Percentiles rank a stretch among this genome's conserved stretches.
Conservation (phyloP, 2,888 invertebrate species). For the Lutraria lutraria region DNA sequence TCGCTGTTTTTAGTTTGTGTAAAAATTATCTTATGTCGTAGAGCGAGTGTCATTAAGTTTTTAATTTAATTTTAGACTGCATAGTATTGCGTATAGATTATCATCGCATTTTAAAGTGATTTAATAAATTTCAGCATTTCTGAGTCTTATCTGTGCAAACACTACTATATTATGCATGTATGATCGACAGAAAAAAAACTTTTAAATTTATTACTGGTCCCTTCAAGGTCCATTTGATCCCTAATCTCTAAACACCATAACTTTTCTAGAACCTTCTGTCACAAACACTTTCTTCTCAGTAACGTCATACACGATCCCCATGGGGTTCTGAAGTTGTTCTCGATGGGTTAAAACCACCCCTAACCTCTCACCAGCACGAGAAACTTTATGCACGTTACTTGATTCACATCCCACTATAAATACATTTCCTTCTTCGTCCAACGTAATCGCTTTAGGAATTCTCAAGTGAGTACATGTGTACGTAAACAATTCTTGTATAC, state of each 20-base stretch:
- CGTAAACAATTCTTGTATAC: constrained; percentile 43
- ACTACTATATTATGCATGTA: too few species aligned
- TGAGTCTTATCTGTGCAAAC: too few species aligned
- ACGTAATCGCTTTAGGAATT: constrained; percentile 60
- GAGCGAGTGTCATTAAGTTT: too few species aligned
- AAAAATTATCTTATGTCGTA: too few species aligned
- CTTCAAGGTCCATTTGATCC: background rate
- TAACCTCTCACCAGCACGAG: constrained; percentile 47
- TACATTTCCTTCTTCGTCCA: constrained; percentile 51
- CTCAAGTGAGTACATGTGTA: constrained; percentile 48
- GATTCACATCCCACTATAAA: constrained; percentile 62
- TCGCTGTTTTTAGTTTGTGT: too few species aligned
- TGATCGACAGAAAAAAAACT: too few species aligned
- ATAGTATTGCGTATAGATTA: too few species aligned
- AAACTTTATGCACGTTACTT: constrained; percentile 60
- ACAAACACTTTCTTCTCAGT: constrained; percentile 56
- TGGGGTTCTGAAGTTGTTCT: constrained; percentile 55
- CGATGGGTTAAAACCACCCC: constrained; percentile 53
- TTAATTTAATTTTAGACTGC: too few species aligned
- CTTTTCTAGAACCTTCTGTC: constrained; percentile 58
- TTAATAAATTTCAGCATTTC: too few species aligned
- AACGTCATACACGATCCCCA: constrained; percentile 58
- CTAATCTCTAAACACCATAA: constrained; percentile 62
- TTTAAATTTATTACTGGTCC: background rate
- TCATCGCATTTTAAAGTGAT: too few species aligned